phyloP scores from a whole-genome alignment of 2,797 vertebrate species.

The Dendrocincla tyrannina region DNA sequence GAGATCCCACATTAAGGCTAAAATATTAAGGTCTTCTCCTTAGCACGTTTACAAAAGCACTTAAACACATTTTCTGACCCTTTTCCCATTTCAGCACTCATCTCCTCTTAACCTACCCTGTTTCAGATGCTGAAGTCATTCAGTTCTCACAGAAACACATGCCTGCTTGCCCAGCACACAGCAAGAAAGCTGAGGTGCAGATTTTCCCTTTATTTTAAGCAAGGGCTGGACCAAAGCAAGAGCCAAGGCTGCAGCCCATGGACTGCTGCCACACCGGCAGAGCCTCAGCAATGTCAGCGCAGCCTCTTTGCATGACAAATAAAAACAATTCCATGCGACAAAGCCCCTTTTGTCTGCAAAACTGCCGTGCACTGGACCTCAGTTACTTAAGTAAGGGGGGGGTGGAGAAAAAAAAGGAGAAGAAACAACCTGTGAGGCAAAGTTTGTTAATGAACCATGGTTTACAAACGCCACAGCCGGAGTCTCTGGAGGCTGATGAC shows the following conservation, averaged over 20 bases:
- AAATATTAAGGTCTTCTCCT: not conserved
- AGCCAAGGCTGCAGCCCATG: not conserved
- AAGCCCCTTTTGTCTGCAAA: constrained; percentile 36
- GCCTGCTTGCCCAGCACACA: not conserved
- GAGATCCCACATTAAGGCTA: not conserved
- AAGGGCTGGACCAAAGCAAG: not conserved
- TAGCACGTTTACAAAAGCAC: not conserved
- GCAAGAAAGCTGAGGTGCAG: not conserved
- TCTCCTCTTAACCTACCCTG: not conserved
- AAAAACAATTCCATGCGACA: constrained; percentile 28
- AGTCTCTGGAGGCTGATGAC: not conserved
- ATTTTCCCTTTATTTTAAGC: not conserved
- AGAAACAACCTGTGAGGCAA: not conserved
- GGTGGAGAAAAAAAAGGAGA: no score
- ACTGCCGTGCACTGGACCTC: not conserved
- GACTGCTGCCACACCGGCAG: not conserved
- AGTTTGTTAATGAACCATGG: constrained; percentile 19
- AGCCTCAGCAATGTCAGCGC: not conserved
- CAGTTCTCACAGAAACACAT: not conserved
- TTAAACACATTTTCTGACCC: not conserved
- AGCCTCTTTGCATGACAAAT: constrained; percentile 30
- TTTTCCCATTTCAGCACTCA: not conserved
- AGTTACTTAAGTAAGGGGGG: not conserved
- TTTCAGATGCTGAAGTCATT: not conserved
- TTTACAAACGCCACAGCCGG: not conserved